Conservation (phyloP, 1,140 invertebrate species). For the Oncopodura yosiiana region DNA sequence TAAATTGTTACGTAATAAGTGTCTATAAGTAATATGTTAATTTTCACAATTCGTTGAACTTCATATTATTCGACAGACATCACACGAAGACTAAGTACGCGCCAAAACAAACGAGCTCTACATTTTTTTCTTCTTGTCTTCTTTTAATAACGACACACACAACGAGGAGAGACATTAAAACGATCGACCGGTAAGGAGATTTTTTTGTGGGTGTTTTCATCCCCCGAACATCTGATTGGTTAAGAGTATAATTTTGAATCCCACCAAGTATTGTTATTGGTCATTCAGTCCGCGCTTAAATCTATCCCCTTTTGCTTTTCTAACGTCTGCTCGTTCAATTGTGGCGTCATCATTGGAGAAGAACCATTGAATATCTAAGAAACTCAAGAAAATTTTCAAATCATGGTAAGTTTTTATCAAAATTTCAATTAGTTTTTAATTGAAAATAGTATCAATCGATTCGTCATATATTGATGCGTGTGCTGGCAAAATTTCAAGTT, state of each 20-base stretch:
- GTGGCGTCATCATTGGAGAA: constrained; percentile 9
- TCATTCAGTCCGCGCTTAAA: neutral
- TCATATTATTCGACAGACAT: too few relatives aligned
- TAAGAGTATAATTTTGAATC: neutral
- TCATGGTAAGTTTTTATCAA: constrained; percentile 12
- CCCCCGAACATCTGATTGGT: neutral
- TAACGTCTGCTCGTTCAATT: constrained; percentile 6
- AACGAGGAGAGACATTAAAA: too few relatives aligned
- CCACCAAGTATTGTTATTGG: neutral
- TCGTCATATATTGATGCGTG: constrained; percentile 1
- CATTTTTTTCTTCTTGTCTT: too few relatives aligned
- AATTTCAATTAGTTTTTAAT: neutral
- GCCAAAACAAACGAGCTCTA: too few relatives aligned
- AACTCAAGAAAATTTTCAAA: constrained; percentile 2
- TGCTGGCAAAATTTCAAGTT: constrained; percentile 12
- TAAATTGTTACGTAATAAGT: too few relatives aligned
- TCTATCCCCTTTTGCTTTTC: constrained; percentile 7
- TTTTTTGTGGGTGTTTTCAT: too few relatives aligned
- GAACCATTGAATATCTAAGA: neutral
- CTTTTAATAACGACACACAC: too few relatives aligned
- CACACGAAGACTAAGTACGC: too few relatives aligned
- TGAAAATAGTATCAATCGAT: constrained; percentile 11
- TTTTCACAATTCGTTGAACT: too few relatives aligned
- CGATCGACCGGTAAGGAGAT: too few relatives aligned
- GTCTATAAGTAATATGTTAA: too few relatives aligned